A percentile compares a stretch with the other conserved stretches of the same genome.
Conservation (phyloP, 2,113 vertebrate genomes). For the Callipepla californica region DNA sequence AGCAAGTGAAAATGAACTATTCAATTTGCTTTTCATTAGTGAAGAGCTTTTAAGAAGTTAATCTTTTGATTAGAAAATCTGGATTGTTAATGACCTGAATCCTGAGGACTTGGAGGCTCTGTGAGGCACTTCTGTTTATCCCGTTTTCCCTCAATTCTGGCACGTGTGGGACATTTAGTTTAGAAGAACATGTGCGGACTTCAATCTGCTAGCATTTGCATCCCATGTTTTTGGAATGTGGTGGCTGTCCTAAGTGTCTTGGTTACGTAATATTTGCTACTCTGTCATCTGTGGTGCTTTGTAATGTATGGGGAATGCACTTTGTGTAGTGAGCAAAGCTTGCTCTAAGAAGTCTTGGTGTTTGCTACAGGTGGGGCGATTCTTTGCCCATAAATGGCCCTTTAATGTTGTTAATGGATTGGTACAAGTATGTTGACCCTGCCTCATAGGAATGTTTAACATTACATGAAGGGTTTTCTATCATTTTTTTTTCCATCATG, state of each 20-base stretch:
- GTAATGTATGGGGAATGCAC: background rate
- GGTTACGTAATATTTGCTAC: background rate
- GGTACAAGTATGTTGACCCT: background rate
- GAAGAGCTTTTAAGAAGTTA: slow-evolving; percentile 47
- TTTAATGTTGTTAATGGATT: background rate
- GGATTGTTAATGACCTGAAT: slow-evolving; percentile 37
- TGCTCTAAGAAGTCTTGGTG: background rate
- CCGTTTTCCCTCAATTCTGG: background rate
- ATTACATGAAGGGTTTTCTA: background rate
- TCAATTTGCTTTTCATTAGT: background rate
- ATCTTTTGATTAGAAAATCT: slow-evolving; percentile 50
- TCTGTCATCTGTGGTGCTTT: background rate
- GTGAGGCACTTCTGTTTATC: background rate
- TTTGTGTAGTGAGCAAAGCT: background rate
- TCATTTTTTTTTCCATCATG: accelerated
- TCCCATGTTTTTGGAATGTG: background rate
- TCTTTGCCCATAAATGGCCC: background rate
- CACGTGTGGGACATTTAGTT: background rate
- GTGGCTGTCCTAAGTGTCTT: background rate
- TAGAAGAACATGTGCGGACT: background rate
- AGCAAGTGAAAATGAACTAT: background rate
- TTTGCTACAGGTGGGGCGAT: background rate
- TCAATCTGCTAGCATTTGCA: background rate
- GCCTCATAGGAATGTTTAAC: background rate
- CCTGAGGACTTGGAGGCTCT: background rate